Percentiles rank a stretch among this genome's conserved stretches.
Conservation (phyloP, 2,113 vertebrate species). For the Lucifuga dentata region DNA sequence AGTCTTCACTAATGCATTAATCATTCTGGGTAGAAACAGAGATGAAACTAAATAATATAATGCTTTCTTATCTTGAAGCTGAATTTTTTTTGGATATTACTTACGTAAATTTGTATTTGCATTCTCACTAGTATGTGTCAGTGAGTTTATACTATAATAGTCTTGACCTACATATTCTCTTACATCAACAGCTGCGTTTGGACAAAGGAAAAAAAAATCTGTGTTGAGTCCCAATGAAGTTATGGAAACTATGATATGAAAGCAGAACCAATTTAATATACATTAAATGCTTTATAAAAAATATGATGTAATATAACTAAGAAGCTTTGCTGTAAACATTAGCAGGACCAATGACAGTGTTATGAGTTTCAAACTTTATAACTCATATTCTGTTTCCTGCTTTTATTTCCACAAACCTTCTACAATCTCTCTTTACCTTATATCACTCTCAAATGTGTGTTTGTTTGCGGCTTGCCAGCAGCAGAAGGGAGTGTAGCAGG, state of each 20-base stretch:
- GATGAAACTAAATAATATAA: neutral
- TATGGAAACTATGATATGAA: conserved; percentile 3
- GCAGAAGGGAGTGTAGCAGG: conserved; percentile 47
- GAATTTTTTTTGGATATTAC: conserved; percentile 28
- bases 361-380: neutral
- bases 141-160: conserved; percentile 34
- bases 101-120: too few species aligned
- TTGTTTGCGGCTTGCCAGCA: conserved; percentile 28
- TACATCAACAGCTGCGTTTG: conserved; percentile 58
- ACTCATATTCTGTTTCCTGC: neutral
- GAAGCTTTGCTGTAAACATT: neutral
- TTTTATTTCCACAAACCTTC: neutral
- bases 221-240: conserved; percentile 10
- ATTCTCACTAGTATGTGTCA: conserved; percentile 21
- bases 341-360: neutral
- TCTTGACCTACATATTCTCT: conserved; percentile 64
- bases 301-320: neutral
- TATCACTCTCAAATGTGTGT: conserved; percentile 8
- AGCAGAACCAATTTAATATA: neutral
- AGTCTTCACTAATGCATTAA: neutral
- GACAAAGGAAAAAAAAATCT: conserved; percentile 31
- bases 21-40: neutral
- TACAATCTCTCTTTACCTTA: neutral
- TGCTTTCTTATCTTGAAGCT: neutral
- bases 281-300: neutral